Conservation (phyloP, 1,140 invertebrate genomes). For the Cataglyphis hispanica region DNA sequence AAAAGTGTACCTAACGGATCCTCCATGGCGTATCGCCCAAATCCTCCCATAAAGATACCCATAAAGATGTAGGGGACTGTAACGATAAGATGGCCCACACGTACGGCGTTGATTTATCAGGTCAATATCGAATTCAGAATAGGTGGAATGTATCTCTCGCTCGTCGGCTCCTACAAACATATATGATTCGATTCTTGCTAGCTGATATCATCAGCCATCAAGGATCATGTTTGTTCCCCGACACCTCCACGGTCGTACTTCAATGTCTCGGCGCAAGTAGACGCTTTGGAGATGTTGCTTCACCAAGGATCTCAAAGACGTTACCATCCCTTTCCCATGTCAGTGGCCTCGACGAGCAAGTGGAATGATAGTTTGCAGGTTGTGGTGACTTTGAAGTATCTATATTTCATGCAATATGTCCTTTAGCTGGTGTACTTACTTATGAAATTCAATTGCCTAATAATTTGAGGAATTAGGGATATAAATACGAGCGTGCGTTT, state of each 20-base stretch:
- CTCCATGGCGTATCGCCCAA: constrained; percentile 41
- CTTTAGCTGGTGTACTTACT: background rate
- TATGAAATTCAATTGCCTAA: constrained; percentile 24
- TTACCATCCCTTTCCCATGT: constrained; percentile 24
- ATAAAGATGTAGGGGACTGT: constrained; percentile 37
- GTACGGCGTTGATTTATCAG: constrained; percentile 45
- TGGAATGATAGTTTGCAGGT: constrained; percentile 17
- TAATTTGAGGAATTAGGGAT: background rate
- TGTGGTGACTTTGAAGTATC: background rate
- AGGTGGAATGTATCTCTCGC: constrained; percentile 30
- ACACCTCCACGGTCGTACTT: constrained; percentile 8
- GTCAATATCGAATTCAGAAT: constrained; percentile 45
- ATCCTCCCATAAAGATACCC: constrained; percentile 62
- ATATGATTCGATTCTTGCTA: constrained; percentile 34
- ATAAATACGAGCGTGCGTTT: background rate
- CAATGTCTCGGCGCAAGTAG: constrained; percentile 4
- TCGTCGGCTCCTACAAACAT: constrained; percentile 9
- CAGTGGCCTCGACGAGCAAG: constrained; percentile 19
- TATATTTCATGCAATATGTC: constrained; percentile 11
- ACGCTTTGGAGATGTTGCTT: constrained; percentile 16
- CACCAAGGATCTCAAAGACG: background rate
- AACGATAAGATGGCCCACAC: constrained; percentile 32
- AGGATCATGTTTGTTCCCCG: constrained; percentile 23
- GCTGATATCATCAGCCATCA: constrained; percentile 33
- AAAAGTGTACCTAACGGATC: constrained; percentile 57